Evolutionary conservation across 2,113 vertebrate species (phyloP), one percentile per base, ranked within the genome.

Genomic region (Phyllostomus discolor): DNA sequence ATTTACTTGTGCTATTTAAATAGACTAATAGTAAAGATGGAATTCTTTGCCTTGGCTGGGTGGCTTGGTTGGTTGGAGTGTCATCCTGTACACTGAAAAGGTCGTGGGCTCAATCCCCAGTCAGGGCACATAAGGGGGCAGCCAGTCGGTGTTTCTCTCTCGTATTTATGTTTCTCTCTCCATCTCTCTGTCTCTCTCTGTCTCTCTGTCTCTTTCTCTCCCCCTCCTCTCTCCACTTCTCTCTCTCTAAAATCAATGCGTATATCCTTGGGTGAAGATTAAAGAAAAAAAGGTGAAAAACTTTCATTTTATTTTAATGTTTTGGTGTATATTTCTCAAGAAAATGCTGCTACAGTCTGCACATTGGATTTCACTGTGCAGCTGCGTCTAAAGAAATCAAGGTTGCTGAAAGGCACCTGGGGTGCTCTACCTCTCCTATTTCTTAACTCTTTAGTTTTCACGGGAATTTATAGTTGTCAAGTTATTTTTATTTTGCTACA

Each of bases 261-360:
- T 62, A 62, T 62, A 31, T 62, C 28, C 28, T 64, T 11, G 8
- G 28, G 62, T 64, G 28, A 64, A 12, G 62, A 64, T 64, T 64
- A 31, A 64, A 64, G 28, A 64, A 31, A 64, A 28, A 95, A 89
- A 90, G 50, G 59, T 67, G 20, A 73, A 75, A 88, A 87, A 80
- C 5, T 46, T 89, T 9, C 87, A 84, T 72, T 96, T 94, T 70
- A 79, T 81, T 70, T 88, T 92, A 80, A 28, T 89, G n/a, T 50
- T 96, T 95, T 80, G 92, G 38, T 52, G 81, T 93, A 12, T 82
- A 31, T 91, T 81, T 97, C 38, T 94, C 28, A 69, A 92, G 22
- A 94, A 94, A 87, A 86, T 73, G 12, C 20, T 79, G 35, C 81
- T 70, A 33, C 41, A 28, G 1, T 75, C 54, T 95, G 16, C 22